phyloP scores from a whole-genome alignment of 64 coral and sea anemone genomes.

The Stylophora pistillata region DNA sequence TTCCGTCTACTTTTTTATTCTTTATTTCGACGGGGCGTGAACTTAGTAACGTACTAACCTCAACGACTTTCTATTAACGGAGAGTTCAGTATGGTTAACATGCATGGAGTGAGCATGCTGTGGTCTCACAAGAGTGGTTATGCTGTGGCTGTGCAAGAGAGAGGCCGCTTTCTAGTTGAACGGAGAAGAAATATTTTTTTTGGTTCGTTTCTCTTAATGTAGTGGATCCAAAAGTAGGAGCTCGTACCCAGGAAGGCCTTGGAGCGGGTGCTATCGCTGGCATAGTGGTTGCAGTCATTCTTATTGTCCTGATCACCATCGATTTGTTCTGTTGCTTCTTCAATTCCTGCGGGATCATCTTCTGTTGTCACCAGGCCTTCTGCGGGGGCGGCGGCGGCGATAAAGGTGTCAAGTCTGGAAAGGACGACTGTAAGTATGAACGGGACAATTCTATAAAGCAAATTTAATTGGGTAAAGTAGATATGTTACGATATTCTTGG shows the following conservation, averaged over 20 bases:
- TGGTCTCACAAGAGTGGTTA: neutral
- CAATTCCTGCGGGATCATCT: conserved; percentile 73
- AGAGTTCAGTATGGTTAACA: neutral
- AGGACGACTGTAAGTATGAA: conserved; percentile 23
- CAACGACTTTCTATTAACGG: neutral
- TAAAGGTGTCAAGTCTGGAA: neutral
- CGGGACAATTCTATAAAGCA: too few species aligned
- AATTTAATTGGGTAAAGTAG: too few species aligned
- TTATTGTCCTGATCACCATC: conserved; percentile 78
- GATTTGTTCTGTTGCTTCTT: conserved; percentile 91
- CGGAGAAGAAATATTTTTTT: neutral
- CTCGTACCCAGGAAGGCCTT: neutral
- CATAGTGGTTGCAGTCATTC: conserved; percentile 73
- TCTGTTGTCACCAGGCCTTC: conserved; percentile 45
- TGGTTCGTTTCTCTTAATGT: neutral
- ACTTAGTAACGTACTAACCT: neutral
- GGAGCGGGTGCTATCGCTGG: conserved; percentile 53
- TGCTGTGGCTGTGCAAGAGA: neutral
- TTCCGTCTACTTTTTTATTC: too few species aligned
- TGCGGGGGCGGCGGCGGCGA: conserved; percentile 19
- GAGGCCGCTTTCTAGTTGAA: neutral
- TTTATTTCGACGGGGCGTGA: neutral
- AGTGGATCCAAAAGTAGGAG: neutral
- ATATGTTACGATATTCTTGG: too few species aligned
- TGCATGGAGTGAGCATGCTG: neutral